These are phyloP conservation scores for Fragum fragum DNA, from an alignment of 2,888 invertebrate genomes.

Conservation along the genomic window DNA sequence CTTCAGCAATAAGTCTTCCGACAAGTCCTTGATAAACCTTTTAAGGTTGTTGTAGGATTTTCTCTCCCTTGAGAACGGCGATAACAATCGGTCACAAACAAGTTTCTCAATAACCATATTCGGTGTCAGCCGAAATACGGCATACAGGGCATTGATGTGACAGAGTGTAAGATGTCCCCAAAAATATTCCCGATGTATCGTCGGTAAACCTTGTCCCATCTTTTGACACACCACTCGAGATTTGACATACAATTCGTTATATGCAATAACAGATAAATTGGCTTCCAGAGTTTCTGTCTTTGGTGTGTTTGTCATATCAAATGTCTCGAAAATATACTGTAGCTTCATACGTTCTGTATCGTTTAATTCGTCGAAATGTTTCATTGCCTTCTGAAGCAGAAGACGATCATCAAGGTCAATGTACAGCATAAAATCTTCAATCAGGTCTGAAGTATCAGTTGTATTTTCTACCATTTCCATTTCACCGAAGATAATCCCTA, in stretches of 20 bases:
- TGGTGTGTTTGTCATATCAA: constrained; percentile 12
- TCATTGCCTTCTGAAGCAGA: not conserved
- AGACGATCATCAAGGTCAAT: not conserved
- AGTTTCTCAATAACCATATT: not conserved
- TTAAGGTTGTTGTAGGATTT: not conserved
- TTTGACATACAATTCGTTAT: constrained; percentile 15
- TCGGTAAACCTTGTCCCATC: constrained; percentile 10
- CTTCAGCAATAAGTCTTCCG: not conserved
- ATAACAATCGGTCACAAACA: not conserved
- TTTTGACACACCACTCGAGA: not conserved
- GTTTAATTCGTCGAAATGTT: not conserved
- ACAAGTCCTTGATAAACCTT: not conserved
- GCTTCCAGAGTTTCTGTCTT: not conserved
- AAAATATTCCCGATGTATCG: not conserved
- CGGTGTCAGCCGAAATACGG: not conserved
- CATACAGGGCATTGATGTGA: constrained; percentile 5
- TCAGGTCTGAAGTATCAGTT: not conserved
- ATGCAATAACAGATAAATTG: not conserved
- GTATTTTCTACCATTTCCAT: not conserved
- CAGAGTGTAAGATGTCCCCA: constrained; percentile 22
- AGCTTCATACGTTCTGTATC: not conserved
- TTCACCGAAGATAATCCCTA: constrained; percentile 1
- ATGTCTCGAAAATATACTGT: not conserved
- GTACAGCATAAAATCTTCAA: constrained; percentile 6
- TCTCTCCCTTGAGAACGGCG: not conserved